These are phyloP conservation scores for Zoanthus gigantus DNA, from an alignment of 92 coral and sea anemone species.

Conservation along the genomic window DNA sequence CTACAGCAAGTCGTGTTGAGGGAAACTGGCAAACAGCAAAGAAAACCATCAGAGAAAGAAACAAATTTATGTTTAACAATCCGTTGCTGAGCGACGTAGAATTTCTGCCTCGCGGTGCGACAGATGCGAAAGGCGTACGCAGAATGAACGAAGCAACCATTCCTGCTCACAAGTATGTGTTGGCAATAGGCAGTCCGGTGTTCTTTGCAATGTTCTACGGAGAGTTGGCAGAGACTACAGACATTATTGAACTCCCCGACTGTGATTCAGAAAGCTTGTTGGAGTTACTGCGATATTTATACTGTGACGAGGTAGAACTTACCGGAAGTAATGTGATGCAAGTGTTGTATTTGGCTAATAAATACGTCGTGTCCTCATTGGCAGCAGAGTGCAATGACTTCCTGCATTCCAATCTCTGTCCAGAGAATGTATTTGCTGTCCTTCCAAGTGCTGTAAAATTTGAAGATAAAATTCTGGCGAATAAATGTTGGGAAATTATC, in stretches of 20 bases:
- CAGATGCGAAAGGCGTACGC: background rate
- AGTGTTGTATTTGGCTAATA: background rate
- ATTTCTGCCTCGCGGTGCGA: too few species aligned
- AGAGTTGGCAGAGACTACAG: too few species aligned
- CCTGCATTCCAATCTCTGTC: too few species aligned
- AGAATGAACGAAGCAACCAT: background rate
- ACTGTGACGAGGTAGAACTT: background rate
- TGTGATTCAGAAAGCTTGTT: too few species aligned
- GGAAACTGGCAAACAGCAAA: background rate
- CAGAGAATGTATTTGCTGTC: slow-evolving; percentile 49
- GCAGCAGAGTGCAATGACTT: slow-evolving; percentile 54
- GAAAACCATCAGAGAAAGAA: background rate
- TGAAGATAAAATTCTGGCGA: slow-evolving; percentile 57
- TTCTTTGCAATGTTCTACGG: too few species aligned
- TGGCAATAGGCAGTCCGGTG: too few species aligned
- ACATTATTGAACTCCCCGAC: too few species aligned
- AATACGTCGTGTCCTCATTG: background rate
- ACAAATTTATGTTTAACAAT: too few species aligned
- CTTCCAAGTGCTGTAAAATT: slow-evolving; percentile 55
- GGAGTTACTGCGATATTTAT: background rate
- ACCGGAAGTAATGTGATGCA: background rate
- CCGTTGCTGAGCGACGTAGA: too few species aligned
- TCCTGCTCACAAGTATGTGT: too few species aligned
- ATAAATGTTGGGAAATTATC: slow-evolving; percentile 51
- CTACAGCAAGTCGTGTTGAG: too few species aligned